Conservation (phyloP, 2,888 invertebrate genomes). For the Mellilla xanthometata region DNA sequence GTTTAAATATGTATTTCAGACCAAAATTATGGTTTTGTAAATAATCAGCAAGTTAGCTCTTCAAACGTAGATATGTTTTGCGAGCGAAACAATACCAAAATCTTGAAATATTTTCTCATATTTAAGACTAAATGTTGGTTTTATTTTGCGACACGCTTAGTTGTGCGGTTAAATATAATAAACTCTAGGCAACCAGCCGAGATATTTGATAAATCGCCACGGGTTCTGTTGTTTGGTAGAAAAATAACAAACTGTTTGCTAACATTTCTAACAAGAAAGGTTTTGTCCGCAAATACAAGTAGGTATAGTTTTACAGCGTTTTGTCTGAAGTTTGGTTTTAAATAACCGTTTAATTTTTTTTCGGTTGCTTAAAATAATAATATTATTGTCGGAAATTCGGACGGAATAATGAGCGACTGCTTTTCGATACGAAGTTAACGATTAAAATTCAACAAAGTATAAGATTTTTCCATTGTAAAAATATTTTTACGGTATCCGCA, state of each 20-base stretch:
- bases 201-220: slow-evolving; percentile 16
- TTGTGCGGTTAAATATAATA: slow-evolving; percentile 19
- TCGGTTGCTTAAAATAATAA: too few relatives aligned
- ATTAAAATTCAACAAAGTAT: too few relatives aligned
- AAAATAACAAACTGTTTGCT: slow-evolving; percentile 14
- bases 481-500: too few relatives aligned
- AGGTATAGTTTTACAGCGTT: slow-evolving; percentile 10
- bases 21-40: too few relatives aligned
- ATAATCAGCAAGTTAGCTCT: too few relatives aligned
- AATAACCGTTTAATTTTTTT: too few relatives aligned
- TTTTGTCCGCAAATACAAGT: slow-evolving; percentile 14
- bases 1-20: too few relatives aligned
- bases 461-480: too few relatives aligned
- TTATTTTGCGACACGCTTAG: slow-evolving; percentile 7
- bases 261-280: slow-evolving; percentile 18
- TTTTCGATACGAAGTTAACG: too few relatives aligned
- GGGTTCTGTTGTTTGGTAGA: slow-evolving; percentile 11
- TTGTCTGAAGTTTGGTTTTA: slow-evolving; percentile 5
- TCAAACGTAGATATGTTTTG: too few relatives aligned
- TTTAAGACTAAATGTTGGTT: background rate
- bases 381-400: too few relatives aligned
- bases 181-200: slow-evolving; percentile 14
- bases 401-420: too few relatives aligned
- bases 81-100: background rate
- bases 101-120: background rate